A percentile compares a stretch with the other conserved stretches of the same genome.
Conservation (phyloP, 30 jellyfish, hydroid and myxozoan species). For the Chironex yamaguchii region DNA sequence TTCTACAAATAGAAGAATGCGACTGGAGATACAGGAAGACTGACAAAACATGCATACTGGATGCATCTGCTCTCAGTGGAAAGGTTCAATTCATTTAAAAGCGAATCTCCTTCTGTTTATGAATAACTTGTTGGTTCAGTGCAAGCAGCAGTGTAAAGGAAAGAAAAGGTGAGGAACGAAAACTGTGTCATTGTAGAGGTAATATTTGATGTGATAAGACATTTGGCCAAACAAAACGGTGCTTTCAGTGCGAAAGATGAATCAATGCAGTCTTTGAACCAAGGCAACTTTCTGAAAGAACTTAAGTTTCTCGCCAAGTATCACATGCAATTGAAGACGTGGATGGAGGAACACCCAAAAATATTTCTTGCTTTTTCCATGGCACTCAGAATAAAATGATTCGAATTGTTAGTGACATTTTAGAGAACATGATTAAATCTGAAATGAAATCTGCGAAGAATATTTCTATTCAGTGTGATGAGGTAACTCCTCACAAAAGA, state of each 20-base stretch:
- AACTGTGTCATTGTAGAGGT: slow-evolving; percentile 13
- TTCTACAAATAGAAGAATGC: slow-evolving; percentile 46
- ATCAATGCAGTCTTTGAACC: slow-evolving; percentile 12
- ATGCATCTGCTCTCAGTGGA: slow-evolving; percentile 44
- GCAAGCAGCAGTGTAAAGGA: not conserved
- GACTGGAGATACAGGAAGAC: slow-evolving; percentile 36
- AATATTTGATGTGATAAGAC: slow-evolving; percentile 44
- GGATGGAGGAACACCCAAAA: slow-evolving; percentile 58
- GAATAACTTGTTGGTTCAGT: not conserved
- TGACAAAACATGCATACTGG: slow-evolving; percentile 37
- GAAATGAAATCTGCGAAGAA: slow-evolving; percentile 30
- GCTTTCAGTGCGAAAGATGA: not conserved
- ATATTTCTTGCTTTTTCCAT: slow-evolving; percentile 22
- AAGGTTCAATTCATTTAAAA: not conserved
- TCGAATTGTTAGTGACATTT: slow-evolving; percentile 16
- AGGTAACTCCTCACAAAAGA: slow-evolving; percentile 28
- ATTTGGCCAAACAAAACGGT: not conserved
- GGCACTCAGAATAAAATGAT: slow-evolving; percentile 50
- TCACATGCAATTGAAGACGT: slow-evolving; percentile 26
- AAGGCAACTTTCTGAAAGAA: slow-evolving; percentile 34
- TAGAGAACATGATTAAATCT: slow-evolving; percentile 13
- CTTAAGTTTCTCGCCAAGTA: slow-evolving; percentile 37
- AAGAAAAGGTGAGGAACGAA: not conserved
- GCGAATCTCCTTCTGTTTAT: not conserved
- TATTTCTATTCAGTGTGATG: slow-evolving; percentile 34